phyloP scores from a whole-genome alignment of 2,113 vertebrate species.

The Mugil cephalus region DNA sequence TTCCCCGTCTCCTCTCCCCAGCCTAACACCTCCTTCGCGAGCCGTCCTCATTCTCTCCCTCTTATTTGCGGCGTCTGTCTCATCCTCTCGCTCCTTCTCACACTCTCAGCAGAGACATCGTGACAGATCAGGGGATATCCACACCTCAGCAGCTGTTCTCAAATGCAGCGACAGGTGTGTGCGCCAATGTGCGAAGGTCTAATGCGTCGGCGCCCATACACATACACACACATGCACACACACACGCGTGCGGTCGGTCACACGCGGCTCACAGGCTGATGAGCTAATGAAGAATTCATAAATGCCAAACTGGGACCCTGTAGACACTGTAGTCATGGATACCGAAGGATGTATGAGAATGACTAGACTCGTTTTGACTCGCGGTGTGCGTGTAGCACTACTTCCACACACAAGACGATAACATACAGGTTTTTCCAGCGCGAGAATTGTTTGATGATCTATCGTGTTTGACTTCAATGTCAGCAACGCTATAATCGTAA shows the following conservation, averaged over 20 bases:
- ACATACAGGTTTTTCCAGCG: background rate
- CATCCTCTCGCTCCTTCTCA: slow-evolving; percentile 30
- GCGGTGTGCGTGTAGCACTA: background rate
- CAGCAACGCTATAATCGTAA: background rate
- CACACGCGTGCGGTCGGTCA: background rate
- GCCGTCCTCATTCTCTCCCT: slow-evolving; percentile 4
- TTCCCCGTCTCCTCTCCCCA: slow-evolving; percentile 21
- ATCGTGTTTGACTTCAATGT: too few relatives aligned
- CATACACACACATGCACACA: background rate
- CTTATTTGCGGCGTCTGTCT: slow-evolving; percentile 6
- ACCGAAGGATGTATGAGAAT: slow-evolving; percentile 59
- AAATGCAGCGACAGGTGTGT: slow-evolving; percentile 64
- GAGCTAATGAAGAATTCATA: slow-evolving; percentile 75
- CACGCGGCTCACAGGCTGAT: slow-evolving; percentile 37
- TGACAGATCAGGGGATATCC: slow-evolving; percentile 64
- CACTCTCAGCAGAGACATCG: slow-evolving; percentile 47
- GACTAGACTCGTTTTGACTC: slow-evolving; percentile 39
- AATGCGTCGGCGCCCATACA: too few relatives aligned
- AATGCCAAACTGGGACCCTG: slow-evolving; percentile 66
- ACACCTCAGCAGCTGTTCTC: slow-evolving; percentile 70
- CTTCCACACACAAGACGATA: background rate
- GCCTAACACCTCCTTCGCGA: slow-evolving; percentile 29
- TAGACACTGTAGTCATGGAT: slow-evolving; percentile 71
- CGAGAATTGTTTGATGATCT: background rate
- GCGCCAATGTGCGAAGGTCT: background rate